Evolutionary conservation across 2,113 vertebrate genomes (phyloP), one percentile per base, ranked within the genome.

Genomic region (Pholis gunnellus): DNA sequence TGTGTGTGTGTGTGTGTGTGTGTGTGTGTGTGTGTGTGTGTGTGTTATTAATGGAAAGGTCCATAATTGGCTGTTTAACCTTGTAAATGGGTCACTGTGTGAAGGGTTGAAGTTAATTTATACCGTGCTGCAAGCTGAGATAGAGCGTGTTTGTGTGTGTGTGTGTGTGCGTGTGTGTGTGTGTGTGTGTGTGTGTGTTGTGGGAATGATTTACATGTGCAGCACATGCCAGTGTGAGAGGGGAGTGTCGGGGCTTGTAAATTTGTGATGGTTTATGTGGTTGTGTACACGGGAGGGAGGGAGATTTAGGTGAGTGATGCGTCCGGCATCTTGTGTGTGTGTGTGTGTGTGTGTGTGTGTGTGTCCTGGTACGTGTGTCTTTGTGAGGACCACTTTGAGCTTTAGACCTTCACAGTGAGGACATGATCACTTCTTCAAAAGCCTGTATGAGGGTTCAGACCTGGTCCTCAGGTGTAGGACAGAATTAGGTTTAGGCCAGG

Each of bases 11-110:
- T 20, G 31, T 64, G 34, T 36, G 5, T 20, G 31, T 64, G 34
- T 36, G 5, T 20, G 31, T 64, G 34, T 36, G 5, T 20, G 31
- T 64, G 34, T 36, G 5, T 20, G 31, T 64, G 34, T 36, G 65
- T n/a, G 54, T 65, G 42, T 85, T 74, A 69, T 84, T 78, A 70
- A 88, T 86, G 75, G 75, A 74, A 77, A 84, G 46, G 57, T 65
- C 65, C 77, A 67, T 92, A 91, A 93, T 88, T 83, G 92, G 79
- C 79, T 76, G 83, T 72, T 84, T 78, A 85, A 92, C 87, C 85
- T 91, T 90, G 90, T 87, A 88, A 89, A 67, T 86, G 52, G 81
- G 82, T 81, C 79, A 73, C 60, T 67, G 64, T 87, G 82, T 60
- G 61, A 88, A 67, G n/a, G 72, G 81, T 74, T 74, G 71, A 29